phyloP scores from a whole-genome alignment of 2,888 invertebrate species.

The Isoperla grammatica region DNA sequence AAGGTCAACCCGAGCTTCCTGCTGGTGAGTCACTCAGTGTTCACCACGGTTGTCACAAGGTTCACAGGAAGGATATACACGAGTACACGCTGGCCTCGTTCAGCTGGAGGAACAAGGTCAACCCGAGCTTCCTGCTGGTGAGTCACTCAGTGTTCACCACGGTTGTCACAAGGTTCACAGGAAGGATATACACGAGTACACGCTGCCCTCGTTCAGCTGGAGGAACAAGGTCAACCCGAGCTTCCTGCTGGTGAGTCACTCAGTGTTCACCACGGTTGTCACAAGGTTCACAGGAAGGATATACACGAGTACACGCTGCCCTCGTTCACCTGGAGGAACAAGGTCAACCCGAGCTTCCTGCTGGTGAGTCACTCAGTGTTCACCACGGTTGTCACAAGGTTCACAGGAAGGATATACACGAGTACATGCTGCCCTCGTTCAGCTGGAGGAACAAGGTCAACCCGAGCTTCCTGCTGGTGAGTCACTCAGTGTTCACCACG shows the following conservation, averaged over 20 bases:
- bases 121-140: conserved; percentile 89
- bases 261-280: conserved; percentile 84
- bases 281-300: conserved; percentile 49
- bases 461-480: conserved; percentile 87
- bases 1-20: conserved; percentile 86
- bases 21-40: conserved; percentile 59
- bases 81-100: conserved; percentile 90
- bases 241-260: conserved; percentile 70
- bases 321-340: conserved; percentile 96
- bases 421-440: conserved; percentile 88
- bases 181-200: conserved; percentile 61
- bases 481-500: too few species aligned
- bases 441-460: conserved; percentile 92
- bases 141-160: conserved; percentile 62
- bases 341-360: conserved; percentile 83
- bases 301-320: conserved; percentile 77
- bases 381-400: conserved; percentile 78
- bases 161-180: conserved; percentile 64
- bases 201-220: conserved; percentile 95
- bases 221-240: conserved; percentile 87
- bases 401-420: conserved; percentile 54
- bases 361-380: conserved; percentile 60
- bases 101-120: conserved; percentile 90
- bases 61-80: conserved; percentile 51
- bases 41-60: conserved; percentile 80